Base-by-base conservation (phyloP, 2,888 invertebrate species). In the Macaria notata region DNA sequence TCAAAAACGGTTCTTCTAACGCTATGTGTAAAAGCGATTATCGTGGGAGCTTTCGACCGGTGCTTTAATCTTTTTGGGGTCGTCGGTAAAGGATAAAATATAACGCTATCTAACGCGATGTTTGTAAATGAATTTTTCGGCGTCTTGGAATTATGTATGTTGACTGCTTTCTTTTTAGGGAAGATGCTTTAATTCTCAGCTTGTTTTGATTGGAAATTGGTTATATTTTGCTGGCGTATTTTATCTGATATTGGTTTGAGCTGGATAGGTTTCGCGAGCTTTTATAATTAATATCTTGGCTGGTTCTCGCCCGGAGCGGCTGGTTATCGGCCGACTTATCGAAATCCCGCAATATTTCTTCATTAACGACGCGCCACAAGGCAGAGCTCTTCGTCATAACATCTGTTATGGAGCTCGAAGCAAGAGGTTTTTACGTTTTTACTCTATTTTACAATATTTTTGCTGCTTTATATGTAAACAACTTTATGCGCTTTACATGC, bases 331-430 rank as follows among this genome's bases (percentile, higher is more conserved):
- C 68, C 71, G 75, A 73, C 76, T 83, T 86, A 89, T 88, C 87
- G 81, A 78, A 78, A 76, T 75, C 78, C 71, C 66, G 86, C 85
- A 82, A 88, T 89, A 89, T 89, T 89, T 89, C 88, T 88, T 89
- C 88, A 90, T 88, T 88, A 88, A 86, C 81, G 79, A 84, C 81
- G 76, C 72, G 76, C 76, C 76, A 78, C 66, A 76, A 76, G 72
- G 76, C 75, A 78, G 71, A 75, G 70, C 72, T 69, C 72, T 72
- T 76, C 75, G 73, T 73, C 76, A 78, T 76, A 78, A 68, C 75
- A 78, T 76, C 73, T 78, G 75, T 69, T 72, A 69, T 68, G 72
- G 71, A 70, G 69, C 79, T 75, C 38, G 66, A 70, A 67, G 62
- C 59, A 19, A 19, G 61, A 54, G 55, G 57, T 47, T 49, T 53